Percentiles rank a stretch among this genome's conserved stretches.
phyloP scores from a whole-genome alignment of 2,888 invertebrate species.

The Pocota personata region DNA sequence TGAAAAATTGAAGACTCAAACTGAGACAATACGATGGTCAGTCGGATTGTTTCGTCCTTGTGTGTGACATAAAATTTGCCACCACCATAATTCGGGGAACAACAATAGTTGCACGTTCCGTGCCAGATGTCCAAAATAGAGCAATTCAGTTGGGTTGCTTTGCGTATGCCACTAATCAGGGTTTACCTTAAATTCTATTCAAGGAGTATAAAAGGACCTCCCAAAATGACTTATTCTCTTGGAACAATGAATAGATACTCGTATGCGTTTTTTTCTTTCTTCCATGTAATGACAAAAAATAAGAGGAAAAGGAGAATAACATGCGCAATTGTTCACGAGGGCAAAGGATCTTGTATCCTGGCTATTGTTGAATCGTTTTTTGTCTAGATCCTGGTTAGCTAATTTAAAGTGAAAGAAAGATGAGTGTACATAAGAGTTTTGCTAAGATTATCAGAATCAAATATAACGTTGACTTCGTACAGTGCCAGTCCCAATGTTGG shows the following conservation, averaged over 20 bases:
- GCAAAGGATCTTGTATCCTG: neutral
- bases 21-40: slow-evolving; percentile 19
- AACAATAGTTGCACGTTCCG: slow-evolving; percentile 8
- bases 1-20: slow-evolving; percentile 13
- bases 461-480: neutral
- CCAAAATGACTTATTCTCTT: slow-evolving; percentile 55
- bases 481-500: too few species aligned
- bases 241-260: slow-evolving; percentile 1
- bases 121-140: slow-evolving; percentile 69
- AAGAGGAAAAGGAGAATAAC: neutral
- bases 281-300: slow-evolving; percentile 24
- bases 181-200: slow-evolving; percentile 22
- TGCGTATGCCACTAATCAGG: slow-evolving; percentile 59
- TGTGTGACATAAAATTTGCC: slow-evolving; percentile 34
- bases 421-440: neutral
- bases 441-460: neutral
- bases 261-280: slow-evolving; percentile 1
- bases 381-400: neutral
- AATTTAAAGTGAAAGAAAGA: neutral
- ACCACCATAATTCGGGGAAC: slow-evolving; percentile 20
- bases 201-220: slow-evolving; percentile 49
- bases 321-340: slow-evolving; percentile 23
- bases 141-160: slow-evolving; percentile 45
- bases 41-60: slow-evolving; percentile 10
- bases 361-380: neutral